Percentiles rank a stretch among this genome's conserved stretches.
phyloP scores from a whole-genome alignment of 2,888 invertebrate species.

The Pammene aurita region DNA sequence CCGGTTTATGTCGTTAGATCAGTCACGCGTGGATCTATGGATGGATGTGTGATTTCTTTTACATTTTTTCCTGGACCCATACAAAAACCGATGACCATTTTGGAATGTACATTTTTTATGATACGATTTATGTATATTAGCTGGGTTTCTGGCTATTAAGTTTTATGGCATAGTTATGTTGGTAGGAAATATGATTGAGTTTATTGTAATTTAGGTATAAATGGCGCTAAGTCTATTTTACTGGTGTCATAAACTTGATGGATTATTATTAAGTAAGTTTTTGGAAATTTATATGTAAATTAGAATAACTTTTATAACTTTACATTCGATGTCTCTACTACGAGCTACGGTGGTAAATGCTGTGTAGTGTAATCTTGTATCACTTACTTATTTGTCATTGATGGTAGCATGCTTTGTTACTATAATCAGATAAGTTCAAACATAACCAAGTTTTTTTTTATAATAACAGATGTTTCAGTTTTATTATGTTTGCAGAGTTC shows the following conservation, averaged over 20 bases:
- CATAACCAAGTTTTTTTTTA: too few relatives aligned
- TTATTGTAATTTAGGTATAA: constrained; percentile 19
- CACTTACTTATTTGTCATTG: too few relatives aligned
- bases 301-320: not conserved
- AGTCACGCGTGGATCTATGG: constrained; percentile 63
- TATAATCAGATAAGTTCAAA: too few relatives aligned
- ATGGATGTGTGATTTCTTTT: constrained; percentile 49
- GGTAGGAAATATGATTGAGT: constrained; percentile 15
- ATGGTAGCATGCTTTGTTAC: too few relatives aligned
- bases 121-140: constrained; percentile 35
- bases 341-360: too few relatives aligned
- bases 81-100: constrained; percentile 31
- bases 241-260: constrained; percentile 1
- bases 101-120: constrained; percentile 33
- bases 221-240: constrained; percentile 14
- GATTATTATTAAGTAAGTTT: not conserved
- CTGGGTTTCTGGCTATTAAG: constrained; percentile 29
- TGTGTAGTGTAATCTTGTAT: too few relatives aligned
- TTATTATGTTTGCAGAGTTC: too few relatives aligned
- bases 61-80: constrained; percentile 32
- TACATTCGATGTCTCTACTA: not conserved
- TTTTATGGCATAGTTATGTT: constrained; percentile 32
- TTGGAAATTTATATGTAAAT: not conserved
- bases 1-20: constrained; percentile 73
- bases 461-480: too few relatives aligned